Conservation (phyloP, 2,113 vertebrate species). For the Colaptes auratus region DNA sequence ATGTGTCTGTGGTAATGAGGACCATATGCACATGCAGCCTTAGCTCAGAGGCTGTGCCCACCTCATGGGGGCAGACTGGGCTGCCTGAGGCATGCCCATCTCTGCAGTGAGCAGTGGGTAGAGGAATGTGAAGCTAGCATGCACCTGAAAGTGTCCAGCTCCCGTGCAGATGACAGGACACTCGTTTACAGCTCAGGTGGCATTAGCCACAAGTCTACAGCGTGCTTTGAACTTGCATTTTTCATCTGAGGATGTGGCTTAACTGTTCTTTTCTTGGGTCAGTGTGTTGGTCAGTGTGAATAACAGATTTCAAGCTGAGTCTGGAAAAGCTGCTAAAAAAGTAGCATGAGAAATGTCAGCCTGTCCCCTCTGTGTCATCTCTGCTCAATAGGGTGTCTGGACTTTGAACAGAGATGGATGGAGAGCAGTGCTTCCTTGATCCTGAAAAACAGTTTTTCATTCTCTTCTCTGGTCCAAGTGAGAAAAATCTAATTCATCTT, state of each 20-base stretch:
- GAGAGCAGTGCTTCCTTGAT: not conserved
- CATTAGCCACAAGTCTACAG: not conserved
- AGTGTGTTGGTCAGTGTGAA: not conserved
- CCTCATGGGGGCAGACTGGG: not conserved
- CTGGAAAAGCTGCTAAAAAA: not conserved
- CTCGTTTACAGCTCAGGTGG: not conserved
- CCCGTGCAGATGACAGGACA: rapidly evolving
- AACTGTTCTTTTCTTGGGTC: not conserved
- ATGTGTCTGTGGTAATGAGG: not conserved
- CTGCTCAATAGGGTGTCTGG: not conserved
- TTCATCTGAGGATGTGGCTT: not conserved
- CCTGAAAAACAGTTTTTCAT: not conserved
- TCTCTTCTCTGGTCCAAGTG: not conserved
- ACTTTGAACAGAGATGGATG: not conserved
- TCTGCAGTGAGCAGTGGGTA: not conserved
- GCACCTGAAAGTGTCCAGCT: not conserved
- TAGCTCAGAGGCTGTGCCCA: not conserved
- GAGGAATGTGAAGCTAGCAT: not conserved
- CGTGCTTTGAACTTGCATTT: not conserved
- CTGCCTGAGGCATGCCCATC: not conserved
- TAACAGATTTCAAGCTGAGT: not conserved
- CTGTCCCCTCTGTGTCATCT: not conserved
- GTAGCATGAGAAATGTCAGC: not conserved
- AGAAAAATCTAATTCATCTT: constrained; percentile 18
- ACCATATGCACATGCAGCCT: rapidly evolving